phyloP scores from a whole-genome alignment of 2,888 invertebrate species.

The Scotopteryx bipunctaria region DNA sequence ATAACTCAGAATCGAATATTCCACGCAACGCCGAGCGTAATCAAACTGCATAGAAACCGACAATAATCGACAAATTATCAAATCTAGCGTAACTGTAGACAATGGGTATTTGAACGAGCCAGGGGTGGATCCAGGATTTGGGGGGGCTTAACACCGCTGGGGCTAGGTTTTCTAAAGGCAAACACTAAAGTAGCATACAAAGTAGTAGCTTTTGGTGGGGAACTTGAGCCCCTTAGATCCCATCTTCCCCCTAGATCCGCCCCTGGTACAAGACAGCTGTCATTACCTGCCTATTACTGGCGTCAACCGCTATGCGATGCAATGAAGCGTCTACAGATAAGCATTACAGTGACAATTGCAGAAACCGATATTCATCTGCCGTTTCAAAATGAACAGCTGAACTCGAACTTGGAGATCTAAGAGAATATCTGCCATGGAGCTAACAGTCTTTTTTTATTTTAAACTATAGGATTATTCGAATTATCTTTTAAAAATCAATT shows the following conservation, averaged over 20 bases:
- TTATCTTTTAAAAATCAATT: too few relatives aligned
- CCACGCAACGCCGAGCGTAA: slow-evolving; percentile 25
- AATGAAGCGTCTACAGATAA: slow-evolving; percentile 67
- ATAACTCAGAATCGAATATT: slow-evolving; percentile 24
- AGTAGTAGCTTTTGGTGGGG: too few relatives aligned
- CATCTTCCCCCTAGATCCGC: too few relatives aligned
- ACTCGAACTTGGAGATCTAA: background rate
- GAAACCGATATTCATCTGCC: slow-evolving; percentile 4
- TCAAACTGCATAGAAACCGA: slow-evolving; percentile 34
- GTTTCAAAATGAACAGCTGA: background rate
- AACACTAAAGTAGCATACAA: too few relatives aligned
- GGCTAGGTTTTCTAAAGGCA: too few relatives aligned
- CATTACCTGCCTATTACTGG: slow-evolving; percentile 57
- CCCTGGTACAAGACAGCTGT: too few relatives aligned
- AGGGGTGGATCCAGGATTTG: too few relatives aligned
- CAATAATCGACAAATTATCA: slow-evolving; percentile 55
- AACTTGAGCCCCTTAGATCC: too few relatives aligned
- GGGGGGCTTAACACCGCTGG: too few relatives aligned
- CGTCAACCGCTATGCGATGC: slow-evolving; percentile 61
- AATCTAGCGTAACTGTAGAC: slow-evolving; percentile 60
- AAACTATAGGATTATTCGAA: too few relatives aligned
- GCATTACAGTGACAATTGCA: slow-evolving; percentile 42
- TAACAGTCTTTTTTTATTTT: too few relatives aligned
- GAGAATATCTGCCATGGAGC: too few relatives aligned
- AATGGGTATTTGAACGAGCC: slow-evolving; percentile 50